phyloP scores from a whole-genome alignment of 1,140 invertebrate species.

The Phocides pigmalion region DNA sequence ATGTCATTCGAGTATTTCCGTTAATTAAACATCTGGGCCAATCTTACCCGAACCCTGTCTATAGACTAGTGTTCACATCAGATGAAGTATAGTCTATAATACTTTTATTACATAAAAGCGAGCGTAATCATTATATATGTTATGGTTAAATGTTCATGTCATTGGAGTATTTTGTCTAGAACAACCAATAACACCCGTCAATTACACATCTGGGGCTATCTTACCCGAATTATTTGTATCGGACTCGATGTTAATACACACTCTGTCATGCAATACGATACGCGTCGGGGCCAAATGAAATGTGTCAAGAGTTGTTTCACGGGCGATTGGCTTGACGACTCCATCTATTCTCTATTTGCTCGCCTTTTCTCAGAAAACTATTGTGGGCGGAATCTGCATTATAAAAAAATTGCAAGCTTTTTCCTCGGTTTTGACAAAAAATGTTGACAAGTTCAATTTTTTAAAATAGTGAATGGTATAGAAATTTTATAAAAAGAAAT shows the following conservation, averaged over 20 bases:
- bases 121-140: no score
- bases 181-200: slow-evolving; percentile 19
- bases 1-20: no score
- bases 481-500: no score
- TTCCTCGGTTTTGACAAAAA: background rate
- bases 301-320: slow-evolving; percentile 75
- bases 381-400: slow-evolving; percentile 26
- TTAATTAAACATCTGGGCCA: no score
- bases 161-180: background rate
- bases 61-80: no score
- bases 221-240: slow-evolving; percentile 45
- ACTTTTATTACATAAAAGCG: no score
- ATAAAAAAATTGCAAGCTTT: background rate
- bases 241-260: slow-evolving; percentile 60
- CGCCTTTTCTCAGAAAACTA: slow-evolving; percentile 53
- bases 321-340: slow-evolving; percentile 62
- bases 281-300: slow-evolving; percentile 67
- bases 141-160: background rate
- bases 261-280: slow-evolving; percentile 55
- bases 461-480: no score
- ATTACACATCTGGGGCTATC: slow-evolving; percentile 35
- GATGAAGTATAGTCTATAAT: no score
- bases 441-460: no score
- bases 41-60: no score
- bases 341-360: slow-evolving; percentile 38